phyloP scores from a whole-genome alignment of 2,888 invertebrate genomes.

The Drosophila mimetica region DNA sequence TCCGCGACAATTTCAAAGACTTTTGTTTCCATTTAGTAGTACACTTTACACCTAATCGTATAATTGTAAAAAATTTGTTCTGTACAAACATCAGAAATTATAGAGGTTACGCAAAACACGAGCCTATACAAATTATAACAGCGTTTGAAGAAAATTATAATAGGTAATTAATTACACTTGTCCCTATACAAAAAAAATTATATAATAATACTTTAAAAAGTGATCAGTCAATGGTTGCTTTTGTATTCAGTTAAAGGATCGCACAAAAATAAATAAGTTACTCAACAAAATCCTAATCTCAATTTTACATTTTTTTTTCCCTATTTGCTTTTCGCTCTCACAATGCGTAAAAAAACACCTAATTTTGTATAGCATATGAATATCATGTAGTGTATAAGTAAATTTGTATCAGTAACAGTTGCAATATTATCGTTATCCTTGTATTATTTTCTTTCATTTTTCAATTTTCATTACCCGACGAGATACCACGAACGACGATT shows the following conservation, averaged over 20 bases:
- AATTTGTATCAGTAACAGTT: conserved; percentile 76
- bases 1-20: conserved; percentile 76
- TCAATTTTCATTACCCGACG: conserved; percentile 58
- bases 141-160: conserved; percentile 38
- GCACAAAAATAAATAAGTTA: conserved; percentile 64
- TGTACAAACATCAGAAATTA: conserved; percentile 57
- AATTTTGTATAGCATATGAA: conserved; percentile 49
- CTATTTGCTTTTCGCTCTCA: conserved; percentile 15
- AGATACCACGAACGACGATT: conserved; percentile 59
- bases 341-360: conserved; percentile 37
- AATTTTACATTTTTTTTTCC: conserved; percentile 26
- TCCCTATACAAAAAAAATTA: conserved; percentile 67
- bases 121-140: conserved; percentile 37
- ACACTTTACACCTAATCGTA: conserved; percentile 74
- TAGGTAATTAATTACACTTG: conserved; percentile 54
- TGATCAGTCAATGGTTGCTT: conserved; percentile 73
- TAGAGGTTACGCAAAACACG: conserved; percentile 25
- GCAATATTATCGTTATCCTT: conserved; percentile 64
- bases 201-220: conserved; percentile 75
- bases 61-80: conserved; percentile 63
- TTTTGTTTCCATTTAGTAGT: conserved; percentile 66
- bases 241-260: conserved; percentile 58
- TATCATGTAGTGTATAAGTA: conserved; percentile 59
- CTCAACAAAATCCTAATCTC: conserved; percentile 67
- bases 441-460: conserved; percentile 50